phyloP scores from a whole-genome alignment of 1,140 invertebrate genomes.

The Sinella curviseta region DNA sequence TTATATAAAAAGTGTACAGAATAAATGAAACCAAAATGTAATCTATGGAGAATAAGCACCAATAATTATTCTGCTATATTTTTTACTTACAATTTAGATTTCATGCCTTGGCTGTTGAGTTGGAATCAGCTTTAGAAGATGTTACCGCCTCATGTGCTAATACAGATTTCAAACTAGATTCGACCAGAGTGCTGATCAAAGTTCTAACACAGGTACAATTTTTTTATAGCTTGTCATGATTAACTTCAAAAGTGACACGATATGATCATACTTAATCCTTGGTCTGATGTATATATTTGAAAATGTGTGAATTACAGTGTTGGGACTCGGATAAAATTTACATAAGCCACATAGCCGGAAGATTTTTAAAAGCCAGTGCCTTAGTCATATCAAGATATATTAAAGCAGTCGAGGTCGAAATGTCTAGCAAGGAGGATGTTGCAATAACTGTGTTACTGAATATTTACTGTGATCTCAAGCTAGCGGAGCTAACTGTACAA shows the following conservation, averaged over 20 bases:
- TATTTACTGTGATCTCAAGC: constrained; percentile 45
- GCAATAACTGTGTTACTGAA: constrained; percentile 31
- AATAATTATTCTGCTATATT: too few relatives aligned
- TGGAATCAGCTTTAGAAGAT: constrained; percentile 43
- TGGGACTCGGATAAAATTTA: constrained; percentile 48
- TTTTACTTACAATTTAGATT: constrained; percentile 37
- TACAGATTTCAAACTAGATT: constrained; percentile 46
- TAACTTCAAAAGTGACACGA: too few relatives aligned
- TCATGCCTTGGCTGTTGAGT: constrained; percentile 44
- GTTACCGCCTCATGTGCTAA: constrained; percentile 32
- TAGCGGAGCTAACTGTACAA: constrained; percentile 45
- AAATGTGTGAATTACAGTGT: too few relatives aligned
- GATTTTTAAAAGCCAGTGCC: constrained; percentile 49
- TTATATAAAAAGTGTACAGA: too few relatives aligned
- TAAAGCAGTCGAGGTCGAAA: constrained; percentile 32
- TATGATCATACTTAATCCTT: too few relatives aligned
- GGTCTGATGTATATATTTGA: too few relatives aligned
- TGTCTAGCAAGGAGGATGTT: constrained; percentile 31
- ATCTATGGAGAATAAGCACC: too few relatives aligned
- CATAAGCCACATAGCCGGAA: constrained; percentile 38
- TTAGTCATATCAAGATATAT: constrained; percentile 44
- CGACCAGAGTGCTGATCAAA: constrained; percentile 39
- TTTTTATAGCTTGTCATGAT: background rate
- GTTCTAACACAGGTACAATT: constrained; percentile 45
- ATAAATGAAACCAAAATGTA: too few relatives aligned